Base-by-base conservation (phyloP, 2,888 invertebrate species). In the Tachina grossa region DNA sequence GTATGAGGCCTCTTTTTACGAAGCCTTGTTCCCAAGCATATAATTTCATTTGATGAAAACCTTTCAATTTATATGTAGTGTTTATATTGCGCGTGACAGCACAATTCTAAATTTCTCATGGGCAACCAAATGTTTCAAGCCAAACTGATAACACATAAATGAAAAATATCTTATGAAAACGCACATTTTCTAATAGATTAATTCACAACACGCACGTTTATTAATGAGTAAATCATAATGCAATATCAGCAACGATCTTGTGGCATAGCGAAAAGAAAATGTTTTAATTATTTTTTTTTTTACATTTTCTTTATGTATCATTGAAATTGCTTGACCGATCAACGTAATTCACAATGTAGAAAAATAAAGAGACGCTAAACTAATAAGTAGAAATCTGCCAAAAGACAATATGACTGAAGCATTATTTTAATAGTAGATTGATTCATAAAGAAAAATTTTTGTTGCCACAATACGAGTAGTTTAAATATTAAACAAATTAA, bases 51-150 rank as follows among this genome's bases (percentile, higher is more conserved):
- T 61, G 43, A 43, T 43, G 61, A 61, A 61, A 43, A 49, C 49
- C 49, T 66, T 51, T 66, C 65, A 49, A n/a, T 45, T 47, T 53
- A n/a, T n/a, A 19, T 76, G 75, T n/a, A 11, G 10, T 45, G 22
- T 55, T 75, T 75, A 39, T 16, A 45, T 53, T 63, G 16, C 39
- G 53, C 71, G 19, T 81, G 74, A 75, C 68, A 69, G 63, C 68
- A 75, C 61, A 45, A 81, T 75, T 81, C 43, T 47, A 53, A 81
- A 69, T 61, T 81, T 75, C 68, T 81, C 81, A 81, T 81, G 81
- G 59, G 81, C 61, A 81, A 68, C 81, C 68, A 81, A 81, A 68
- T 81, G 81, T 68, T 75, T 14, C 68, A 61, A 75, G 61, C 45
- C 39, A 31, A 75, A 55, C 45, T 81, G 81, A 81, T 81, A 81